Base-by-base conservation (phyloP, 2,797 vertebrate genomes). In the Gouania willdenowi region DNA sequence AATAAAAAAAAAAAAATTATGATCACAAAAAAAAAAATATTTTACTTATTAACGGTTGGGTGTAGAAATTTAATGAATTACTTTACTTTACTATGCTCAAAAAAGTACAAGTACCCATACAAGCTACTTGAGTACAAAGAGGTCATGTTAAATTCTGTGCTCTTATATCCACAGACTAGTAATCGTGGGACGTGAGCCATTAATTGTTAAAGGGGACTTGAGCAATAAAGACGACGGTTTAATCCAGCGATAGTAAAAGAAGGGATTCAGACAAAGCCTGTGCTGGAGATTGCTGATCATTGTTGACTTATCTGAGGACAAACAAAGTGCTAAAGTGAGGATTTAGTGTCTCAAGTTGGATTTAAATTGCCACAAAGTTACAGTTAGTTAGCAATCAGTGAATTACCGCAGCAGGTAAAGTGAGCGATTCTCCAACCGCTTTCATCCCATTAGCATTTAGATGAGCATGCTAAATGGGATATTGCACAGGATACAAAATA, bases 401-500 rank as follows among this genome's bases (percentile, higher is more conserved):
- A 75, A 78, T 80, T 74, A 75, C 38, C 64, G 65, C 54, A 66
- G 65, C 63, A 41, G 45, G 66, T 79, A 70, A 75, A 79, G 17
- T 48, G 62, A 66, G 44, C 71, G 67, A 65, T 68, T 81, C 80
- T 62, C 62, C 70, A 70, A 63, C 45, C 45, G 66, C 68, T 78
- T 72, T 75, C 62, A 70, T 69, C 73, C 72, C 75, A 87, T 88
- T 87, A 79, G 79, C 80, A 87, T 87, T 85, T 87, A 82, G 79
- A 87, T 85, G 49, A 76, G 56, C 75, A 77, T 75, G 64, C 48
- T 72, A 71, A 83, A 83, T 73, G 58, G 70, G 58, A 80, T 77
- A 80, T 74, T 74, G 63, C 70, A 76, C 65, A 71, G 79, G 77
- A 78, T 72, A 81, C 59, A 63, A 66, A 58, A 70, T 76, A 78